These are phyloP conservation scores for Machimus rusticus DNA, from an alignment of 2,888 invertebrate genomes.

Conservation along the genomic window DNA sequence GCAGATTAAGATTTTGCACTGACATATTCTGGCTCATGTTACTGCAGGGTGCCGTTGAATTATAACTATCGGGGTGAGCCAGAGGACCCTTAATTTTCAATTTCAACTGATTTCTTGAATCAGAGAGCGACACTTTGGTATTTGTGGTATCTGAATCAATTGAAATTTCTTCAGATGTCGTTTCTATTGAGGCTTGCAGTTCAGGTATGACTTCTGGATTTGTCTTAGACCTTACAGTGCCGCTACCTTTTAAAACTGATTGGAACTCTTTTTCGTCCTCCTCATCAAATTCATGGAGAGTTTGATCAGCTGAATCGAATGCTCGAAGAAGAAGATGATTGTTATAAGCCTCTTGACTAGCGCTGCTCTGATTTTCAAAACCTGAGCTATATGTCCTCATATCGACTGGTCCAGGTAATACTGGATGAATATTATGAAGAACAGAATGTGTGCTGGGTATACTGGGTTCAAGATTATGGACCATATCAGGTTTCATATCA, in stretches of 20 bases:
- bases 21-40: slow-evolving; percentile 52
- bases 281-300: slow-evolving; percentile 77
- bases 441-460: slow-evolving; percentile 57
- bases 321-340: slow-evolving; percentile 72
- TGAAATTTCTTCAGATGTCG: slow-evolving; percentile 63
- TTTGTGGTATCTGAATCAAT: slow-evolving; percentile 64
- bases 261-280: slow-evolving; percentile 81
- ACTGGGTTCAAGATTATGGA: slow-evolving; percentile 53
- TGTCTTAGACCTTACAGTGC: slow-evolving; percentile 60
- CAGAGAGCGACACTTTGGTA: slow-evolving; percentile 78
- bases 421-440: slow-evolving; percentile 70
- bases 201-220: slow-evolving; percentile 54
- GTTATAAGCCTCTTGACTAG: slow-evolving; percentile 67
- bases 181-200: slow-evolving; percentile 60
- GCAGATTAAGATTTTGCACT: slow-evolving; percentile 30
- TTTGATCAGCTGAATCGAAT: slow-evolving; percentile 75
- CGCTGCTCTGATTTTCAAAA: slow-evolving; percentile 64
- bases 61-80: slow-evolving; percentile 76
- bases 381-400: slow-evolving; percentile 83
- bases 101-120: slow-evolving; percentile 85
- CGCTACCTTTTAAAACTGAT: slow-evolving; percentile 70
- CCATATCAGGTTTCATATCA: slow-evolving; percentile 64
- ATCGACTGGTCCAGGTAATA: slow-evolving; percentile 86
- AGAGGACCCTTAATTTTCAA: slow-evolving; percentile 91
- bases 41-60: slow-evolving; percentile 68